These are phyloP conservation scores for Lasioglossum albipes DNA, from an alignment of 1,140 invertebrate species.

Conservation along the genomic window DNA sequence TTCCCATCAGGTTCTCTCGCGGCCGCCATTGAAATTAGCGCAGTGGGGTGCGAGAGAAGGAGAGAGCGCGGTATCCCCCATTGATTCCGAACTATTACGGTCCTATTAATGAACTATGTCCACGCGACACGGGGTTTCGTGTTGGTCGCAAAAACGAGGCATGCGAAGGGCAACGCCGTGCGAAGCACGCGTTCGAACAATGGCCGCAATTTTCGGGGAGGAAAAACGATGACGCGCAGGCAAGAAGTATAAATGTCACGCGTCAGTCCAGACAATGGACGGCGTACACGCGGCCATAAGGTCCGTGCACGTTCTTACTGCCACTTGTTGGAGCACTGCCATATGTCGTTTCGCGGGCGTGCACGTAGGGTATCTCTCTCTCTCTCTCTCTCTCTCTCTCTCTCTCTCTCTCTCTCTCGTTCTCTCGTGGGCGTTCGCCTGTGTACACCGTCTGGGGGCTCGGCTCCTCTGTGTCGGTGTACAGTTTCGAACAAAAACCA, in stretches of 20 bases:
- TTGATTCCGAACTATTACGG: not conserved
- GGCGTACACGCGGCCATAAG: constrained; percentile 26
- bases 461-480: constrained; percentile 35
- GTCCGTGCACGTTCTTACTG: constrained; percentile 48
- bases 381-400: too few species aligned
- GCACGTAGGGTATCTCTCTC: not conserved
- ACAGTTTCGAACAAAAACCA: constrained; percentile 49
- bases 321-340: constrained; percentile 77
- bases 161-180: not conserved
- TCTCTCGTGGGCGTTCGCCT: not conserved
- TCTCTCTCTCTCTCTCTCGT: not conserved
- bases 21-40: not conserved
- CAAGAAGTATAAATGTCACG: constrained; percentile 13
- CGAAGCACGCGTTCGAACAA: not conserved
- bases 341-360: constrained; percentile 58
- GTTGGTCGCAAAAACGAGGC: not conserved
- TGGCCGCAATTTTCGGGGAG: constrained; percentile 4
- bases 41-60: too few species aligned
- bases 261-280: constrained; percentile 36
- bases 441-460: not conserved
- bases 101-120: not conserved
- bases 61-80: not conserved
- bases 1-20: not conserved
- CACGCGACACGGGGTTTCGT: not conserved
- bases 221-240: constrained; percentile 2